Evolutionary conservation across 2,113 vertebrate genomes (phyloP).

Genomic region (Gobius niger): DNA sequence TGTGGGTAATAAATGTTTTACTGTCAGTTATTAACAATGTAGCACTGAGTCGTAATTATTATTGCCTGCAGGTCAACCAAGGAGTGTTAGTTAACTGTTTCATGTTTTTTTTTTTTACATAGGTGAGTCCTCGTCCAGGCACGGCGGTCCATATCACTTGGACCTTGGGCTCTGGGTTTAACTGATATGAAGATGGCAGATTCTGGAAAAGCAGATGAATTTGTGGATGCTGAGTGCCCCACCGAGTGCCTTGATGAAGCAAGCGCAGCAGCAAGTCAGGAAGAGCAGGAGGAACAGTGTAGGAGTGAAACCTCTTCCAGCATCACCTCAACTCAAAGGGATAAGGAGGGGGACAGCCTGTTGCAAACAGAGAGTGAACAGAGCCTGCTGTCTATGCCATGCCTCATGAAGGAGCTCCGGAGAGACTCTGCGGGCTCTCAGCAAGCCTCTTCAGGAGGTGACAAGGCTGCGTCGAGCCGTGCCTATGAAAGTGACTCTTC

Average conservation of each 20-base stretch:
- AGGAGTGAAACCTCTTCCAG: slow-evolving; percentile 80
- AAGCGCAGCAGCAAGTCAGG: slow-evolving; percentile 65
- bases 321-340: slow-evolving; percentile 73
- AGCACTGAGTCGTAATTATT: not conserved
- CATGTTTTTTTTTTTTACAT: slow-evolving; percentile 25
- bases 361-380: slow-evolving; percentile 78
- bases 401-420: slow-evolving; percentile 92
- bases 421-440: slow-evolving; percentile 91
- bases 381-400: slow-evolving; percentile 90
- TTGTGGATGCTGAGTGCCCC: slow-evolving; percentile 82
- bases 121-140: slow-evolving; percentile 66
- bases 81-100: not conserved
- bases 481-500: slow-evolving; percentile 96
- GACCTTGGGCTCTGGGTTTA: slow-evolving; percentile 67
- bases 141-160: slow-evolving; percentile 78
- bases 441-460: slow-evolving; percentile 83
- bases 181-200: slow-evolving; percentile 97
- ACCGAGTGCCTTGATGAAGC: slow-evolving; percentile 80
- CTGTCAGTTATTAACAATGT: no score
- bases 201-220: slow-evolving; percentile 87
- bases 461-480: slow-evolving; percentile 75
- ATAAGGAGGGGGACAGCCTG: slow-evolving; percentile 76
- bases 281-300: slow-evolving; percentile 78
- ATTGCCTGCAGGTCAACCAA: not conserved
- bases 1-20: no score